Base-by-base conservation (phyloP, 2,888 invertebrate genomes). In the Nudaria mundana region DNA sequence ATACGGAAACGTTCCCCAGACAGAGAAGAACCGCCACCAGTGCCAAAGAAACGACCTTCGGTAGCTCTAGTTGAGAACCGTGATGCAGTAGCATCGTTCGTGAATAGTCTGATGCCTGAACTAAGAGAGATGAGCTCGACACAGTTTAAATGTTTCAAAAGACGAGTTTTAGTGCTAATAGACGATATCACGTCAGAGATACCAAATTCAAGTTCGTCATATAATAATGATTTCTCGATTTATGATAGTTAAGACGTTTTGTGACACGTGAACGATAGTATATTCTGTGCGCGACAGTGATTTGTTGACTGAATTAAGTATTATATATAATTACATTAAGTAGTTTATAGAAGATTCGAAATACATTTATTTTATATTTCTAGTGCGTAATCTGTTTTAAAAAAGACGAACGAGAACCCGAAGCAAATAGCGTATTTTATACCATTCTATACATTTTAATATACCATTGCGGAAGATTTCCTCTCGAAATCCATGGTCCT, bases 71-170 rank as follows among this genome's bases (percentile, higher is more conserved):
- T 11, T 1, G 42, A 37, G 5, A 14, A 1, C 13, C 37, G 8
- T 7, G 54, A 60, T 1, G 41, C 46, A 1, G 47, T 58, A 10
- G 36, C 30, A 3, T 60, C 57, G 0, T 58, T 58, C 22, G 40
- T 66, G 4, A 55, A 56, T 26, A 65, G 66, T 31, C 56, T 66
- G 0, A 22, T 57, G 24, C 66, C 65, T 1, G 66, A 66, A 37
- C 41, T 66, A 1, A 51, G 46, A 6, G 65, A 66, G 34, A 60
- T 66, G 62, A 59, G 53, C 31, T 41, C 42, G 0, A 22, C 37
- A 2, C 65, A 66, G 39, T 66, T 66, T 29, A 66, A 63, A 22
- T 40, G 40, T 15, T 66, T 64, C 25, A 66, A 66, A 32, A 44
- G 66, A 37, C 37, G 56, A 40, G 66, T 62, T 10, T 37, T 65